Percentiles rank a stretch among this genome's conserved stretches.
Evolutionary conservation across 1,140 invertebrate genomes (phyloP).

Genomic region (Ceratosolen fusciceps): DNA sequence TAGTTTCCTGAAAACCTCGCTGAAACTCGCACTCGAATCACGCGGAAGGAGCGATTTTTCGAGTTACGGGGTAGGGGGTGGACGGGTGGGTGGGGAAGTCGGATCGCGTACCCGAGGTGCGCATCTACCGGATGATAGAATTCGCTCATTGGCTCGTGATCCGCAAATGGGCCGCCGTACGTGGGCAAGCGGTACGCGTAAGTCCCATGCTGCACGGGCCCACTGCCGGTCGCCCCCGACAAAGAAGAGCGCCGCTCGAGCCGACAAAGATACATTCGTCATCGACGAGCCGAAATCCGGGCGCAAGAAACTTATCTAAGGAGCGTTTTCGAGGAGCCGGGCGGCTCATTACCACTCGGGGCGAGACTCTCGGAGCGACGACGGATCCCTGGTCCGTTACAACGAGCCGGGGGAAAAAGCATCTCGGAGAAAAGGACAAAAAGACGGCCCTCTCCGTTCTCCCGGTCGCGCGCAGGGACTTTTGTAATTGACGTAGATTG

Average conservation of each 20-base stretch:
- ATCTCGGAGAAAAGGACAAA: not conserved
- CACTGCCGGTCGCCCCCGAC: not conserved
- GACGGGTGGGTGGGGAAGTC: too few species aligned
- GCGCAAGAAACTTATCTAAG: not conserved
- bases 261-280: slow-evolving; percentile 33
- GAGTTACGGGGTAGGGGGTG: too few species aligned
- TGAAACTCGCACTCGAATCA: too few species aligned
- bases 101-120: too few species aligned
- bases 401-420: slow-evolving; percentile 12
- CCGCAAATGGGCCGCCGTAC: not conserved
- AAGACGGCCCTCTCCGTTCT: not conserved
- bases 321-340: slow-evolving; percentile 12
- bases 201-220: too few species aligned
- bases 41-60: too few species aligned
- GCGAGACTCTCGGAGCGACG: not conserved
- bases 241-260: not conserved
- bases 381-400: not conserved
- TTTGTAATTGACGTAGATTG: slow-evolving; percentile 47
- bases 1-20: too few species aligned
- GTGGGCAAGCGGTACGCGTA: too few species aligned
- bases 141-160: too few species aligned
- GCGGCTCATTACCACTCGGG: slow-evolving; percentile 31
- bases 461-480: slow-evolving; percentile 8
- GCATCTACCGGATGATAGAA: too few species aligned
- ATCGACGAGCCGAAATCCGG: slow-evolving; percentile 24